These are phyloP conservation scores for Alosa sapidissima DNA, from an alignment of 2,797 vertebrate genomes.

Conservation along the genomic window DNA sequence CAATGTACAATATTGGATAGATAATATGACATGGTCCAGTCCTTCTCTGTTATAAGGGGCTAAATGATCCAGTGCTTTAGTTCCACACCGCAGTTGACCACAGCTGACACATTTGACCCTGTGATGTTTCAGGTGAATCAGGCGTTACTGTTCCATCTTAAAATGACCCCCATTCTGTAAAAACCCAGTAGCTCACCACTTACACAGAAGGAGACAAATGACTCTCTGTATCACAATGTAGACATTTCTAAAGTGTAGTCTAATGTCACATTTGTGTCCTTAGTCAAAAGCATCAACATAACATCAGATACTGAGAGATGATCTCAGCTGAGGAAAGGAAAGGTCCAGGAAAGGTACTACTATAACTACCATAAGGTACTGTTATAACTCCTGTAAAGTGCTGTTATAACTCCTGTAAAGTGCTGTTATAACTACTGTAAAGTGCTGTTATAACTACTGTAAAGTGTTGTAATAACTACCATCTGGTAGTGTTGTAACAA, in stretches of 20 bases:
- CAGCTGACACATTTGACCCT: background rate
- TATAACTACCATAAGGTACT: background rate
- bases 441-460: background rate
- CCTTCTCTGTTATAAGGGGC: background rate
- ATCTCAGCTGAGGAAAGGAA: background rate
- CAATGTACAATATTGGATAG: too few species aligned
- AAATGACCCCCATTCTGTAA: background rate
- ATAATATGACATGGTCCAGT: too few species aligned
- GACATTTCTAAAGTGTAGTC: background rate
- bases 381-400: background rate
- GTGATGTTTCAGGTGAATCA: background rate
- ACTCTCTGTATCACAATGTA: background rate
- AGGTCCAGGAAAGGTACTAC: too few species aligned
- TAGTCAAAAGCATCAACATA: too few species aligned
- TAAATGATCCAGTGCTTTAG: too few species aligned
- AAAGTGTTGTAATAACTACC: too few species aligned
- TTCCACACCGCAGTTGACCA: background rate
- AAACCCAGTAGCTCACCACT: background rate
- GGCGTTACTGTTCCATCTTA: background rate
- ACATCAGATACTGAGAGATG: background rate
- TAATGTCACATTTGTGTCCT: too few species aligned
- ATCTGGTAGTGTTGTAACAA: too few species aligned
- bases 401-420: background rate
- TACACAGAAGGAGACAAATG: background rate
- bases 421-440: background rate